These are phyloP conservation scores for Eulimnadia texana DNA, from an alignment of 1,140 invertebrate species.

Conservation along the genomic window DNA sequence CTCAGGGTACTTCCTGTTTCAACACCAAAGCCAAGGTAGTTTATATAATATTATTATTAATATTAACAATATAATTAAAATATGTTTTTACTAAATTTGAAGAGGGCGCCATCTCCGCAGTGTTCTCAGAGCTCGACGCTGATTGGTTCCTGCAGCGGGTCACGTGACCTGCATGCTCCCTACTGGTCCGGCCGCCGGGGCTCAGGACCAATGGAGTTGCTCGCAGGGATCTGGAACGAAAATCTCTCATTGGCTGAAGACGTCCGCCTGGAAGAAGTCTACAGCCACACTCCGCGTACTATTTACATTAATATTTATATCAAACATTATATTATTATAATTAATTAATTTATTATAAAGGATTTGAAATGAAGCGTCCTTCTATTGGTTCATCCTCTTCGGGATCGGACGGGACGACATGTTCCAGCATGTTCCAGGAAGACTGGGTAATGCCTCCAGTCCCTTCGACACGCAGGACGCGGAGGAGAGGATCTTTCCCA, in stretches of 20 bases:
- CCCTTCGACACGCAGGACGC: slow-evolving; percentile 3
- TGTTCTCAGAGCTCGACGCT: neutral
- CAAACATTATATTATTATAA: neutral
- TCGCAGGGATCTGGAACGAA: slow-evolving; percentile 18
- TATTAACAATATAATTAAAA: neutral
- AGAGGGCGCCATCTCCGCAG: neutral
- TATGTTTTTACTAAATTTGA: neutral
- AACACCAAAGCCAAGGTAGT: slow-evolving; percentile 8
- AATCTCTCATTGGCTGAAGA: neutral
- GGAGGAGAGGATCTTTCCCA: slow-evolving; percentile 2
- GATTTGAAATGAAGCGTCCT: neutral
- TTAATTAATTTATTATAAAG: neutral
- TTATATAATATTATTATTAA: no score
- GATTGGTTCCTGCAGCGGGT: neutral
- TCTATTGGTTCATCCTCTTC: slow-evolving; percentile 9
- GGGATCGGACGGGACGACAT: slow-evolving; percentile 1
- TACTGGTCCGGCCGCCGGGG: slow-evolving; percentile 11
- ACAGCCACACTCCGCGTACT: neutral
- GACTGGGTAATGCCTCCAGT: neutral
- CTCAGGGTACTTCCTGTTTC: slow-evolving; percentile 7
- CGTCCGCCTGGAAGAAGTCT: neutral
- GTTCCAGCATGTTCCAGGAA: neutral
- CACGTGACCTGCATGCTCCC: neutral
- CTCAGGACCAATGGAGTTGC: slow-evolving; percentile 19
- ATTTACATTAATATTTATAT: neutral